Evolutionary conservation across 1,140 invertebrate species (phyloP).

Genomic region (Bradysia coprophila): DNA sequence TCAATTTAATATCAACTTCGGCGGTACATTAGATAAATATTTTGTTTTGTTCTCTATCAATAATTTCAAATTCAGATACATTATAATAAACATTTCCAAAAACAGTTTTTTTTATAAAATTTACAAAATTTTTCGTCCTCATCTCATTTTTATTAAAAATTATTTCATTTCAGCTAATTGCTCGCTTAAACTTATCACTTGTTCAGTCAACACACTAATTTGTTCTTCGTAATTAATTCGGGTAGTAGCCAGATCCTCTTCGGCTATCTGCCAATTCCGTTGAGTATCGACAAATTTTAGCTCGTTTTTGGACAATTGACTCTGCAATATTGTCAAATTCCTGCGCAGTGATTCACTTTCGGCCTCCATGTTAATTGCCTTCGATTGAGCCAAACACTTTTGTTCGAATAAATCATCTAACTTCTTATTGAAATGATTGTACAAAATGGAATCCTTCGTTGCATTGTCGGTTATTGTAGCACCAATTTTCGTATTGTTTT

Average conservation of each 20-base stretch:
- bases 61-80: no score
- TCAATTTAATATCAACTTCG: no score
- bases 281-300: conserved; percentile 27
- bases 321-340: conserved; percentile 19
- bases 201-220: conserved; percentile 77
- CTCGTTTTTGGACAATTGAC: conserved; percentile 24
- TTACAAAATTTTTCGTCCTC: neutral
- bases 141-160: no score
- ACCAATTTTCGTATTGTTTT: neutral
- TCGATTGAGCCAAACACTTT: conserved; percentile 17
- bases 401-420: conserved; percentile 16
- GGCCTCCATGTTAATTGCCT: no score
- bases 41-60: no score
- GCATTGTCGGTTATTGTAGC: conserved; percentile 1
- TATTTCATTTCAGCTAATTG: conserved; percentile 37
- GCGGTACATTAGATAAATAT: no score
- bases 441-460: conserved; percentile 19
- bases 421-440: conserved; percentile 17
- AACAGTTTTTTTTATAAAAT: no score
- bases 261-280: conserved; percentile 25
- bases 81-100: no score
- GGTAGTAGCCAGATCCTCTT: conserved; percentile 41
- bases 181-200: conserved; percentile 80
- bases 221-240: conserved; percentile 73
- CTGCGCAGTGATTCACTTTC: no score